Conservation (phyloP, 2,113 vertebrate species). For the Sceloporus undulatus region DNA sequence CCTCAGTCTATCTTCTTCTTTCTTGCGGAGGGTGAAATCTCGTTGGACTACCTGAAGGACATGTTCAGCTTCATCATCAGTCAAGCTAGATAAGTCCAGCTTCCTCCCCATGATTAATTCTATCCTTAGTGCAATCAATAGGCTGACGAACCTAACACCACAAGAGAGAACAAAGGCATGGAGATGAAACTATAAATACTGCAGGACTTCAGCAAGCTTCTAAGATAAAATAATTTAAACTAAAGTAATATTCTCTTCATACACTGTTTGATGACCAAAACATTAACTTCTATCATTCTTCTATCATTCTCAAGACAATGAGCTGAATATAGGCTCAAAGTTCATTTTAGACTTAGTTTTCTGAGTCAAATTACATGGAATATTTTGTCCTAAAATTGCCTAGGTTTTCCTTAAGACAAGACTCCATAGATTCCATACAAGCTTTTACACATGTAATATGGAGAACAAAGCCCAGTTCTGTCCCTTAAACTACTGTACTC, state of each 20-base stretch:
- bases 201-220: not conserved
- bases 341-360: not conserved
- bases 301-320: not conserved
- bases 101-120: conserved; percentile 90
- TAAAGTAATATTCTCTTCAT: rapidly evolving
- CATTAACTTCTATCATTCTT: not conserved
- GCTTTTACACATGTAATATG: not conserved
- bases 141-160: conserved; percentile 64
- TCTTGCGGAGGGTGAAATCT: conserved; percentile 94
- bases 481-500: not conserved
- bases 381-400: too few species aligned
- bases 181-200: conserved; percentile 18
- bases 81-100: conserved; percentile 94
- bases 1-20: conserved; percentile 94
- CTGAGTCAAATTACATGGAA: not conserved
- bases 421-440: not conserved
- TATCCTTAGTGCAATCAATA: not conserved
- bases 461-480: not conserved
- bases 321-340: not conserved
- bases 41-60: conserved; percentile 95
- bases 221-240: not conserved
- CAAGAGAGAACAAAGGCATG: not conserved
- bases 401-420: not conserved
- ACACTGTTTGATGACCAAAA: not conserved
- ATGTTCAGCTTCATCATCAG: conserved; percentile 93